Conservation (phyloP, 2,888 invertebrate genomes). For the Pilophorus perplexus region DNA sequence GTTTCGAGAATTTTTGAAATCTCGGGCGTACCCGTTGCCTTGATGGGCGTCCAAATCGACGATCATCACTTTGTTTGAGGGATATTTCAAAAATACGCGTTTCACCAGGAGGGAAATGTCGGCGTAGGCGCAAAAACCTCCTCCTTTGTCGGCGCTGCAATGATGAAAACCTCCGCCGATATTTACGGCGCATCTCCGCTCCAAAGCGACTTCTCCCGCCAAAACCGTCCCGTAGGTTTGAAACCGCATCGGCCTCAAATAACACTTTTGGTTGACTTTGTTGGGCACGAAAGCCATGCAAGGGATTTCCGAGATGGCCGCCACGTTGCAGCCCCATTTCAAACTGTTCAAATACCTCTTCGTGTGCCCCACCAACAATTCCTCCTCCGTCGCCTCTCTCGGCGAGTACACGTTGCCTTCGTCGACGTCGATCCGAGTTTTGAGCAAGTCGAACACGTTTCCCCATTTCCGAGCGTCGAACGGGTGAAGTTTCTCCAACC, state of each 20-base stretch:
- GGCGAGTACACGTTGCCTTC: neutral
- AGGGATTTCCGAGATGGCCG: neutral
- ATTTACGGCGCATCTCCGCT: neutral
- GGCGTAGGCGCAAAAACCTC: neutral
- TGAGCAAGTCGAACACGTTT: neutral
- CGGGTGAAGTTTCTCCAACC: neutral
- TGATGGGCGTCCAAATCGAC: conserved; percentile 2
- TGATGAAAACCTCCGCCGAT: too few species aligned
- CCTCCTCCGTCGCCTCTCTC: neutral
- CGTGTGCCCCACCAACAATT: neutral
- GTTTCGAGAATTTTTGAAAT: neutral
- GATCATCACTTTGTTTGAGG: conserved; percentile 6
- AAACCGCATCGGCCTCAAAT: neutral
- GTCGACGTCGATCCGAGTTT: neutral
- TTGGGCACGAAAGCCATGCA: neutral
- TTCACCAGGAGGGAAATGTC: neutral
- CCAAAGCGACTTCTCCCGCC: neutral
- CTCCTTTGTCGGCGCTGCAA: too few species aligned
- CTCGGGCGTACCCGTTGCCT: neutral
- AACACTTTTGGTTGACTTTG: neutral
- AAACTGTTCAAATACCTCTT: neutral
- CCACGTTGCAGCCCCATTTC: neutral
- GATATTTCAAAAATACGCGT: too few species aligned
- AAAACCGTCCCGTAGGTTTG: conserved; percentile 3
- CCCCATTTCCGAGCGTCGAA: neutral